Percentiles rank a stretch among this genome's conserved stretches.
Conservation (phyloP, 2,797 vertebrate genomes). For the Sebastes iracundus region DNA sequence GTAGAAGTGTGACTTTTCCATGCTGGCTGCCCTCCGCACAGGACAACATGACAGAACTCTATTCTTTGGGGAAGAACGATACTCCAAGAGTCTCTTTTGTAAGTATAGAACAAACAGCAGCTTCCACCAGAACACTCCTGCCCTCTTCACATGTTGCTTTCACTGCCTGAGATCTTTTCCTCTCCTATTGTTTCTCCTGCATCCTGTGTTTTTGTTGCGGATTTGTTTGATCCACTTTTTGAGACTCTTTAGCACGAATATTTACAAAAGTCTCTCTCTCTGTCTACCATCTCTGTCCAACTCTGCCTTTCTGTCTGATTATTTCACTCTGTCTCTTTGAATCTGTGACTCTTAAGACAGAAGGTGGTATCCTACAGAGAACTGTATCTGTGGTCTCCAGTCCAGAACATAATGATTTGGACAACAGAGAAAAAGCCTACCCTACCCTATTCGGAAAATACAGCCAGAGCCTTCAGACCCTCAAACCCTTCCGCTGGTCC, state of each 20-base stretch:
- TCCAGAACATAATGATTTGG: constrained; percentile 31
- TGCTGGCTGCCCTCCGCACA: neutral
- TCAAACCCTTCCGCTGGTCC: constrained; percentile 78
- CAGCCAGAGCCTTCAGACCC: constrained; percentile 66
- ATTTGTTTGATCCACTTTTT: constrained; percentile 17
- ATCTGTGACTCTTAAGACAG: constrained; percentile 14
- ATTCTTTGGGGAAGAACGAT: constrained; percentile 2
- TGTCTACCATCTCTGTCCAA: neutral
- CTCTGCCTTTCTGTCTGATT: neutral
- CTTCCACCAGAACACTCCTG: neutral
- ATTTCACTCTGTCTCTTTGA: neutral
- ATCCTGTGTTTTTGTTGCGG: constrained; percentile 27
- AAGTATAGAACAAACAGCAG: constrained; percentile 52
- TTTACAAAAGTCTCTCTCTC: neutral
- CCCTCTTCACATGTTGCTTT: neutral
- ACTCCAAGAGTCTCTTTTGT: constrained; percentile 51
- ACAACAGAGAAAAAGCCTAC: constrained; percentile 15
- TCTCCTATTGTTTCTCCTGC: constrained; percentile 24
- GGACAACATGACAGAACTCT: constrained; percentile 61
- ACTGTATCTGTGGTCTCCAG: neutral
- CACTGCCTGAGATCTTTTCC: constrained; percentile 41
- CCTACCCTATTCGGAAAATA: constrained; percentile 61
- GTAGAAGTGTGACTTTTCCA: neutral
- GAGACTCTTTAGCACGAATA: neutral
- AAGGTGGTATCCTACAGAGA: constrained; percentile 3